Conservation (phyloP, 2,797 vertebrate genomes). For the Knipowitschia caucasica region DNA sequence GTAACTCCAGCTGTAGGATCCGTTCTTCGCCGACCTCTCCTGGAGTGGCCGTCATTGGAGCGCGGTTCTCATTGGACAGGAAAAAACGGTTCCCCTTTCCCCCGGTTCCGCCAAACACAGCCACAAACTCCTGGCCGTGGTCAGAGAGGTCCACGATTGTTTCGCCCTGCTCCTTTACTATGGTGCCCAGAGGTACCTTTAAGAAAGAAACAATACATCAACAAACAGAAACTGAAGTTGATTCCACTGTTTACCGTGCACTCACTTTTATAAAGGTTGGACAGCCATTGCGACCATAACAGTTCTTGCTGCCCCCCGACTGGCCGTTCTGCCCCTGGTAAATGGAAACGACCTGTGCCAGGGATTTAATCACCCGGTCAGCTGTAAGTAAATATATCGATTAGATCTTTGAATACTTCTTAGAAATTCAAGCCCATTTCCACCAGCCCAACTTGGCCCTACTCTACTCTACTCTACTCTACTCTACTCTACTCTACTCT, state of each 20-base stretch:
- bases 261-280: conserved; percentile 79
- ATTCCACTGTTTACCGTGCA: not conserved
- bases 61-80: conserved; percentile 89
- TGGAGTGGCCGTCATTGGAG: conserved; percentile 75
- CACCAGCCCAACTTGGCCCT: no score
- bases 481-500: no score
- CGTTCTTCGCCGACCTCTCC: conserved; percentile 85
- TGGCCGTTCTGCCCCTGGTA: conserved; percentile 82
- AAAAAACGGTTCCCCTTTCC: conserved; percentile 95
- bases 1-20: conserved; percentile 85
- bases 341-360: conserved; percentile 74
- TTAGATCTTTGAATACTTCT: not conserved
- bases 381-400: conserved; percentile 66
- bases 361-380: conserved; percentile 82
- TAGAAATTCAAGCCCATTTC: no score
- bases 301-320: conserved; percentile 84
- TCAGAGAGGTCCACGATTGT: conserved; percentile 79
- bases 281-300: conserved; percentile 81
- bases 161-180: conserved; percentile 82
- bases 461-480: no score
- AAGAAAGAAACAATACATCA: not conserved
- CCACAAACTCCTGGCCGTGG: conserved; percentile 83
- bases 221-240: not conserved
- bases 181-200: conserved; percentile 89
- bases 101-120: conserved; percentile 85